Conservation (phyloP, 2,888 invertebrate species). For the Mellilla xanthometata region DNA sequence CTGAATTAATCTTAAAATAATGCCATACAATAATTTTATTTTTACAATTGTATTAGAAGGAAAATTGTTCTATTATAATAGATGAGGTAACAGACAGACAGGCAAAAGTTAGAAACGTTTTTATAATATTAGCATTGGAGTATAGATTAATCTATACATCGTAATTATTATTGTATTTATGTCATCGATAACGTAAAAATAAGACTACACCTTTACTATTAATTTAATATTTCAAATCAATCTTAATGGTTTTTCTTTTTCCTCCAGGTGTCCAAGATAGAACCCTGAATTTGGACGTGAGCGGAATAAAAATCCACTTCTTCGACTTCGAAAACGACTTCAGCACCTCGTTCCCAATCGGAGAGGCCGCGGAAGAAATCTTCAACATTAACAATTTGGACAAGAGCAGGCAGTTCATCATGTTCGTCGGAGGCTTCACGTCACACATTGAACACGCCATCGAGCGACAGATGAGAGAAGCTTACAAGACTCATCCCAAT, state of each 20-base stretch:
- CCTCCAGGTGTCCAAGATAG: constrained; percentile 59
- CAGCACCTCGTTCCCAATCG: constrained; percentile 47
- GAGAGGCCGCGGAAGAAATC: constrained; percentile 57
- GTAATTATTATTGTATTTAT: no score
- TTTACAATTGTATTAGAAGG: no score
- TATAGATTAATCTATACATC: no score
- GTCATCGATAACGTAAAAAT: no score
- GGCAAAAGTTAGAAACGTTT: no score
- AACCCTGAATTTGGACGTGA: constrained; percentile 55
- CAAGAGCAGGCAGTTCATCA: constrained; percentile 53
- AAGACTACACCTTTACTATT: no score
- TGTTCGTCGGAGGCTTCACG: constrained; percentile 68
- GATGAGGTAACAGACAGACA: no score
- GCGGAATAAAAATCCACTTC: constrained; percentile 58
- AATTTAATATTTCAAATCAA: no score
- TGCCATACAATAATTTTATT: no score
- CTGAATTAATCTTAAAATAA: no score
- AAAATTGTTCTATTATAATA: no score
- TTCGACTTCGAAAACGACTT: constrained; percentile 56
- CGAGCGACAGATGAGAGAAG: constrained; percentile 56
- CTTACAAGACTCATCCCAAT: constrained; percentile 58
- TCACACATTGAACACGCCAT: constrained; percentile 63
- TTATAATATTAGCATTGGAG: no score
- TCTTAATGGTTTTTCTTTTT: not conserved
- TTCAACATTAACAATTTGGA: constrained; percentile 48